Evolutionary conservation across 2,888 invertebrate species (phyloP).

Genomic region (Spodoptera littoralis): DNA sequence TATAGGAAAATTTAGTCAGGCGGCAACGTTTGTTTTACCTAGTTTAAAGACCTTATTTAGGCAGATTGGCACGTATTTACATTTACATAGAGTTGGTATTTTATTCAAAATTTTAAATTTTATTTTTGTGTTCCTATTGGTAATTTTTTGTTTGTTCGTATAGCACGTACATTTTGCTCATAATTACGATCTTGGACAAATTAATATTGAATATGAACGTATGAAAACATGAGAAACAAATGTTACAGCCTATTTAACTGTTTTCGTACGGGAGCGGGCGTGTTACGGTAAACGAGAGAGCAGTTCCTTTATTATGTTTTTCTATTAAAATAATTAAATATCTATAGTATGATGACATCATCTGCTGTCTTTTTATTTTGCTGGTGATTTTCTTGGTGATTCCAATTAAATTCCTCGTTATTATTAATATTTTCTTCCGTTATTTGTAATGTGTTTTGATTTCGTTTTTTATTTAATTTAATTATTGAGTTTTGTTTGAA

Average conservation of each 20-base stretch:
- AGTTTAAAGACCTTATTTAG: constrained; percentile 43
- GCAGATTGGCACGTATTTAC: constrained; percentile 43
- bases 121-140: constrained; percentile 31
- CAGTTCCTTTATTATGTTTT: constrained; percentile 44
- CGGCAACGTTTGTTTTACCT: constrained; percentile 10
- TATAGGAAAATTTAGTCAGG: constrained; percentile 45
- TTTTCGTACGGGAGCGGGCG: constrained; percentile 72
- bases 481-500: neutral
- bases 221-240: constrained; percentile 45
- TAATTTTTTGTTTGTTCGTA: constrained; percentile 20
- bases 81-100: neutral
- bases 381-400: constrained; percentile 19
- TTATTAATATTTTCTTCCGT: constrained; percentile 10
- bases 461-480: constrained; percentile 1
- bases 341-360: constrained; percentile 16
- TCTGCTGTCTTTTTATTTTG: constrained; percentile 38
- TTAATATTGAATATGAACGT: constrained; percentile 35
- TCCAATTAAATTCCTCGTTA: constrained; percentile 24
- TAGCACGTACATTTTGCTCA: constrained; percentile 39
- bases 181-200: constrained; percentile 51
- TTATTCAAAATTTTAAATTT: constrained; percentile 30
- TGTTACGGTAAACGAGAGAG: constrained; percentile 58
- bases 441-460: constrained; percentile 2
- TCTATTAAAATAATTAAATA: constrained; percentile 14
- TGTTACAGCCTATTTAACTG: constrained; percentile 60